These are phyloP conservation scores for Ephialtes manifestator DNA, from an alignment of 2,888 invertebrate species.

Conservation along the genomic window DNA sequence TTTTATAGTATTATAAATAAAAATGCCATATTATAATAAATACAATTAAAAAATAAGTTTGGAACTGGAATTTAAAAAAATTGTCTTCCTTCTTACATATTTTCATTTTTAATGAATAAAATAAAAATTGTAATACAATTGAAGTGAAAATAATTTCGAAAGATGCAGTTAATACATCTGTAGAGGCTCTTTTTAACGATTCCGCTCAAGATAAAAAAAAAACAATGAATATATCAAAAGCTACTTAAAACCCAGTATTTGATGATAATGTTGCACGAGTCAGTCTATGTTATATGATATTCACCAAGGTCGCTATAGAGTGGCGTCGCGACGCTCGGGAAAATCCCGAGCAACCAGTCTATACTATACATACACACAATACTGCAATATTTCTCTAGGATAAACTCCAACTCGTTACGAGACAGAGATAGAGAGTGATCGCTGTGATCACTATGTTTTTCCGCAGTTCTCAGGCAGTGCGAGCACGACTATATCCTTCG, in stretches of 20 bases:
- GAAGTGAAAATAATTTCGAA: background rate
- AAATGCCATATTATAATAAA: too few species aligned
- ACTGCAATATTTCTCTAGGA: constrained; percentile 16
- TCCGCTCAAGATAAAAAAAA: background rate
- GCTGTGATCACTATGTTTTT: constrained; percentile 64
- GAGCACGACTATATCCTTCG: constrained; percentile 42
- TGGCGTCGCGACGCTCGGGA: constrained; percentile 18
- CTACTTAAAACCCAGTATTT: background rate
- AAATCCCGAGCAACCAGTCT: constrained; percentile 9
- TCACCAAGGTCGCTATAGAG: constrained; percentile 35
- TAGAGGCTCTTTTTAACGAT: background rate
- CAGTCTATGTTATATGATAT: constrained; percentile 4
- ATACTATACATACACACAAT: constrained; percentile 2
- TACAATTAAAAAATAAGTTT: too few species aligned
- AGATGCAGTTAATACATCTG: background rate
- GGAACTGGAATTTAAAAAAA: too few species aligned
- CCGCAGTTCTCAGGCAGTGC: constrained; percentile 56
- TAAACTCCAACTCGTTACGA: constrained; percentile 20
- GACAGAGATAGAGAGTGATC: constrained; percentile 25
- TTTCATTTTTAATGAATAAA: too few species aligned
- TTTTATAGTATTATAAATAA: too few species aligned
- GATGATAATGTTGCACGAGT: background rate
- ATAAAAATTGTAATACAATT: too few species aligned
- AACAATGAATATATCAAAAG: background rate
- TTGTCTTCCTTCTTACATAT: too few species aligned